Conservation (phyloP, 2,797 vertebrate species). For the Onychomys arenicola region DNA sequence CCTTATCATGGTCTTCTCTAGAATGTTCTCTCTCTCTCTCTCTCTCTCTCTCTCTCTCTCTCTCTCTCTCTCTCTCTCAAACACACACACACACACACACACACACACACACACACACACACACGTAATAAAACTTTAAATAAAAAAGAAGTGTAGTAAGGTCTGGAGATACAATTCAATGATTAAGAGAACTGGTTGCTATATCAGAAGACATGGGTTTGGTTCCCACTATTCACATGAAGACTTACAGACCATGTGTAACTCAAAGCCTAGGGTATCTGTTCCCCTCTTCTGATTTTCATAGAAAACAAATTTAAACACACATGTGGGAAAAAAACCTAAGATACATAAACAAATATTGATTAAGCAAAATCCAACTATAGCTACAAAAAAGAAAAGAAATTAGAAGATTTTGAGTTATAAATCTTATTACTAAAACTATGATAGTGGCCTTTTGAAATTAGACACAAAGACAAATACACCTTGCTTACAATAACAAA, state of each 20-base stretch:
- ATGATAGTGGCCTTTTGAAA: neutral
- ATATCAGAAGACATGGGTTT: too few species aligned
- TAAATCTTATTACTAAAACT: constrained; percentile 9
- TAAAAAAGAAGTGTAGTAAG: neutral
- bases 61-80: neutral
- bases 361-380: neutral
- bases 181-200: neutral
- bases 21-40: neutral
- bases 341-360: neutral
- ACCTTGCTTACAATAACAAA: neutral
- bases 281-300: neutral
- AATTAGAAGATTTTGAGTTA: neutral
- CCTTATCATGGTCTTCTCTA: neutral
- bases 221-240: neutral
- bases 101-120: neutral
- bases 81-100: neutral
- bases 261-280: neutral
- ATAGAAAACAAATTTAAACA: neutral
- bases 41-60: neutral
- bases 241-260: too few species aligned
- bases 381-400: neutral
- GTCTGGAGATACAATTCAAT: neutral
- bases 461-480: neutral
- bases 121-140: neutral
- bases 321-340: neutral